Evolutionary conservation across 1,140 invertebrate species (phyloP), one percentile per base, ranked within the genome.

Genomic region (Archivesica marissinica): DNA sequence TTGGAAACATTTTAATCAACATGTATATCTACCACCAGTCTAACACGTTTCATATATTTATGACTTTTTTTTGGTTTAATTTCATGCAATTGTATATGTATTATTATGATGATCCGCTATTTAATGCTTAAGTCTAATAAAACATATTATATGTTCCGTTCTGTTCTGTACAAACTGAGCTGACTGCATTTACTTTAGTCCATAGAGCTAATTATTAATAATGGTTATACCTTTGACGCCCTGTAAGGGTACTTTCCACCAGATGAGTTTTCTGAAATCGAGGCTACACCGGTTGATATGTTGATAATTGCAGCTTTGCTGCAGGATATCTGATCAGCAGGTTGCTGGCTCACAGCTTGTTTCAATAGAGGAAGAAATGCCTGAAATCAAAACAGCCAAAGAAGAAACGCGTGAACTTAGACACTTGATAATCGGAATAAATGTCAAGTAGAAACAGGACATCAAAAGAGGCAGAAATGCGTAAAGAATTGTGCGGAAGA

Each of bases 281-380:
- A 90, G 15, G 80, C 88, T 13, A 90, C 64, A 15, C 85, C 68
- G 28, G 76, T 82, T 20, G 86, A 85, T 1, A 90, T 79, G 41
- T 88, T 90, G 6, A 90, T 80, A 13, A 89, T 75, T 1, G 88
- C 87, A 28, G 90, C 88, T 35, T 68, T 82, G 39, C 54, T 88
- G 64, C 84, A 86, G 23, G 78, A 87, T 54, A 89, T 61, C 15
- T 54, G 23, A 25, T 28, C 23, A n/a, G 38, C 30, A 7, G 47
- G 52, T 6, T 59, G 59, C 1, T 85, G 75, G 15, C 66, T 52
- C 13, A 87, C 85, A 28, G 90, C 90, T 61, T 82, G 68, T 47
- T 78, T 84, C 15, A 90, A 47, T 2, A 88, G 68, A 20, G 88
- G 88, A 33, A 87, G 64, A 25, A 90, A 88, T 13, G 76, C 56